These are phyloP conservation scores for Acanthisitta chloris DNA, from an alignment of 2,113 vertebrate genomes.

Conservation along the genomic window DNA sequence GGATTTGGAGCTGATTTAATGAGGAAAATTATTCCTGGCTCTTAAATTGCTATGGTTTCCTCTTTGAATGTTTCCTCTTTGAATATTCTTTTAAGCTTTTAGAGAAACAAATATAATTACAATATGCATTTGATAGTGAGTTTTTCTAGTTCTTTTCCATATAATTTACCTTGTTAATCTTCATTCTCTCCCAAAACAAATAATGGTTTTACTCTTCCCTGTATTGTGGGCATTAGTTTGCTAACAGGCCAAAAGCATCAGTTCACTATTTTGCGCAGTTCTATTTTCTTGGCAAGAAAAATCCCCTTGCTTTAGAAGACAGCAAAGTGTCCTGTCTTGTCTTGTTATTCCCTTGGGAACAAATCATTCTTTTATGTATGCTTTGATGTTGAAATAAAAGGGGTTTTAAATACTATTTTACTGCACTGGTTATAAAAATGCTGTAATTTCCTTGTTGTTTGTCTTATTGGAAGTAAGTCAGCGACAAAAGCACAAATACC, in stretches of 20 bases:
- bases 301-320: neutral
- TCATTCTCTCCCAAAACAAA: constrained; percentile 7
- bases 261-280: constrained; percentile 9
- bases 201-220: constrained; percentile 10
- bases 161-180: constrained; percentile 46
- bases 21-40: neutral
- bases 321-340: constrained; percentile 41
- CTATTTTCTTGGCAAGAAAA: constrained; percentile 54
- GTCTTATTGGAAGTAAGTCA: constrained; percentile 55
- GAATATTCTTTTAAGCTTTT: constrained; percentile 45
- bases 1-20: constrained; percentile 4
- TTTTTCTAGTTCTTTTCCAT: neutral
- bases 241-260: constrained; percentile 32
- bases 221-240: constrained; percentile 31
- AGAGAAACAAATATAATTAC: constrained; percentile 33
- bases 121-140: neutral
- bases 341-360: constrained; percentile 40
- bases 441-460: constrained; percentile 59
- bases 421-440: constrained; percentile 32
- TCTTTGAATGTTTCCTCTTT: too few species aligned
- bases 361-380: constrained; percentile 57
- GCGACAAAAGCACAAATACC: constrained; percentile 25
- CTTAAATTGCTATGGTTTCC: constrained; percentile 41
- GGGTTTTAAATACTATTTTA: constrained; percentile 9
- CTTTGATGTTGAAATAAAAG: constrained; percentile 75